phyloP scores from a whole-genome alignment of 2,113 vertebrate species.

The Clupea harengus region DNA sequence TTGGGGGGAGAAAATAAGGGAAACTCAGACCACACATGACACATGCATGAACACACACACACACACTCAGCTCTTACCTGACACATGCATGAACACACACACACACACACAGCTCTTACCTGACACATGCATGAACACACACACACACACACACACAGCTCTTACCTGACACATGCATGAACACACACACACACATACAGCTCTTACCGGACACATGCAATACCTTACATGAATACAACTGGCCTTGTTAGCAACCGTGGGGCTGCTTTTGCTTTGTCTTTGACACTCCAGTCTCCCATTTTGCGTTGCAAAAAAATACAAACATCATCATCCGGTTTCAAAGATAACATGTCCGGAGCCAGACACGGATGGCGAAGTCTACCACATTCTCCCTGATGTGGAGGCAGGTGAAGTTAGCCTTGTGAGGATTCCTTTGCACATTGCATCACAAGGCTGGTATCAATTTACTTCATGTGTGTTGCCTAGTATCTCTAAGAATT shows the following conservation, averaged over 20 bases:
- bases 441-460: not conserved
- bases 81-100: too few relatives aligned
- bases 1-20: not conserved
- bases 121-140: too few relatives aligned
- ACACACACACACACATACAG: too few relatives aligned
- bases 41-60: not conserved
- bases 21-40: not conserved
- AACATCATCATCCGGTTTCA: not conserved
- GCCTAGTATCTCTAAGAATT: not conserved
- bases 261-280: not conserved
- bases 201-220: too few relatives aligned
- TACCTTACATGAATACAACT: not conserved
- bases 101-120: too few relatives aligned
- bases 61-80: too few relatives aligned
- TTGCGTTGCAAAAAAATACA: not conserved
- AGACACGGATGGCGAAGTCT: not conserved
- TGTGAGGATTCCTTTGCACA: not conserved
- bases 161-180: too few relatives aligned
- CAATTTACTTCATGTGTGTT: not conserved
- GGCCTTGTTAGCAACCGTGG: not conserved
- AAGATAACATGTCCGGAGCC: not conserved
- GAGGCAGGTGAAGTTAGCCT: not conserved
- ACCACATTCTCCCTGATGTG: not conserved
- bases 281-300: not conserved
- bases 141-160: too few relatives aligned